Base-by-base conservation (phyloP, 2,797 vertebrate species). In the Platalea minor region DNA sequence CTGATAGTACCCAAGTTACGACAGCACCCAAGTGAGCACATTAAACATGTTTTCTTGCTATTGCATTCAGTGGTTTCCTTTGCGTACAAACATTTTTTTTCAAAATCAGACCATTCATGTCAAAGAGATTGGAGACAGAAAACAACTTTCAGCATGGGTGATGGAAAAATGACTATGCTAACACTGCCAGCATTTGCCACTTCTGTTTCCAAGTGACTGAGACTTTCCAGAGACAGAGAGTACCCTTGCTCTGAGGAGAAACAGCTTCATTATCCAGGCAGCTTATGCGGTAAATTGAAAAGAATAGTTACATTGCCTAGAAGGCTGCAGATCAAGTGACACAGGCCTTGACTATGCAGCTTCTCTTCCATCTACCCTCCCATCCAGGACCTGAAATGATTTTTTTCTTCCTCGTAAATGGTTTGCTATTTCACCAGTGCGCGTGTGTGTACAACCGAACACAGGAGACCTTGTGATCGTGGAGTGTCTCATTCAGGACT, bases 201-300 rank as follows among this genome's bases (percentile, higher is more conserved):
- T 79, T 89, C 65, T 96, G 21, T 82, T 95, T 94, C 85, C 91
- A 84, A 90, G 69, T 93, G 82, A 88, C 79, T 60, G 91, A 88
- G 85, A 94, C 69, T 95, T 97, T 91, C 91, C 96, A 96, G 93
- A 96, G 69, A 41, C 85, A 94, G 79, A 29, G 26, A 91, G 57
- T 53, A 93, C 41, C 85, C 83, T 88, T 3, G 1, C 0, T 0
- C 61, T 51, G 51, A 9, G 16, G 43, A 91, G 93, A 81, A 81
- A 82, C 31, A 84, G 23, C 69, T 73, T 76, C 79, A 86, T 68
- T 67, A 91, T 65, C 65, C 76, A 63, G 76, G 54, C 76, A 93
- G 50, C 10, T 81, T 50, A 26, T 43, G 64, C 0, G 13, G 72
- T 74, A 61, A 64, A 46, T 20, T n/a, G 54, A 63, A 94, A 86